phyloP scores from a whole-genome alignment of 2,113 vertebrate genomes.

The Leuciscus idus region DNA sequence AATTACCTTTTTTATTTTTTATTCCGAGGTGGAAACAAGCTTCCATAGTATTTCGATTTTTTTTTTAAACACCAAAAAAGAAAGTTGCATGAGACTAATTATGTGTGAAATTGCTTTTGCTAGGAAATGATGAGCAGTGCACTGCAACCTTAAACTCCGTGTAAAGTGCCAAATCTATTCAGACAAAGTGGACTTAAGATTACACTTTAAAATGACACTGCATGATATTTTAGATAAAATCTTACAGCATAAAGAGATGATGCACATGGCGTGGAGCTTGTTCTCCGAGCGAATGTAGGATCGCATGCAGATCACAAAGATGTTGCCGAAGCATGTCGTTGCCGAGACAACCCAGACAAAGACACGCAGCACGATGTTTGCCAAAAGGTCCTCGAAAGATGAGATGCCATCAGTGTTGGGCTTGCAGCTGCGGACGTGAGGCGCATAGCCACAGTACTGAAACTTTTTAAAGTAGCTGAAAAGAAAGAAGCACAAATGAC shows the following conservation, averaged over 20 bases:
- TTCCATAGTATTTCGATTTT: background rate
- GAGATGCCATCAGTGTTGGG: slow-evolving; percentile 97
- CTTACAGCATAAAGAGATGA: slow-evolving; percentile 98
- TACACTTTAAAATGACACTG: background rate
- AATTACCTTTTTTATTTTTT: too few relatives aligned
- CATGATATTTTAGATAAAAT: background rate
- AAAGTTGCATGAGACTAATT: background rate
- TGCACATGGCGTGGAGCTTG: slow-evolving; percentile 92
- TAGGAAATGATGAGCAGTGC: background rate
- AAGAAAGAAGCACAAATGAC: background rate
- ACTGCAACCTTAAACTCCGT: background rate
- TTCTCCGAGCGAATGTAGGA: slow-evolving; percentile 95
- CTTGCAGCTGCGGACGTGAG: slow-evolving; percentile 95
- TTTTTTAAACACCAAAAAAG: background rate
- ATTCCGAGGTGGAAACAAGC: too few relatives aligned
- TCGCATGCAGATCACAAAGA: slow-evolving; percentile 96
- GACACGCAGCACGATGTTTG: slow-evolving; percentile 91
- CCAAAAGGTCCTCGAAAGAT: slow-evolving; percentile 92
- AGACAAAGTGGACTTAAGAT: background rate
- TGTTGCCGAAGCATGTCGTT: slow-evolving; percentile 93
- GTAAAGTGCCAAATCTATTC: background rate
- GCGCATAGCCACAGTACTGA: slow-evolving; percentile 95
- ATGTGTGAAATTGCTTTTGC: background rate
- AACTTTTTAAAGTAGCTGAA: slow-evolving; percentile 96
- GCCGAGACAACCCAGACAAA: slow-evolving; percentile 98